Base-by-base conservation (phyloP, 2,113 vertebrate genomes). In the Sphaerodactylus townsendi region DNA sequence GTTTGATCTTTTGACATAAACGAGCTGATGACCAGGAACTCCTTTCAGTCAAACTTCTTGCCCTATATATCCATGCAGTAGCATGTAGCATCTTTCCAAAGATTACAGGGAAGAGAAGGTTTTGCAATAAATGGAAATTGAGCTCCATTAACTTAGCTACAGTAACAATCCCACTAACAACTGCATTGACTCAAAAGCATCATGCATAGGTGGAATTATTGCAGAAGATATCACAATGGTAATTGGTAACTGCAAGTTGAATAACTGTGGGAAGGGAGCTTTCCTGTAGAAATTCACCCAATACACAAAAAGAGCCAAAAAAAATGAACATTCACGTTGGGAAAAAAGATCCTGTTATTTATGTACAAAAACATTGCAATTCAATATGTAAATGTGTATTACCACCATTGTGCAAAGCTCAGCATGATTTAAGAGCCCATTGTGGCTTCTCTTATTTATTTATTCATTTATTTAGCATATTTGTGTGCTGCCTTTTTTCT, bases 1-100 rank as follows among this genome's bases (percentile, higher is more conserved):
- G 33, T 1, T 6, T 2, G 1, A 2, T 46, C 1, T 35, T 1
- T 3, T 70, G 6, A 15, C 23, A 19, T 10, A 33, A 15, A 1
- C 1, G 50, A 50, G 28, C 25, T 46, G 41, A 68, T 79, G 9
- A 48, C 39, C n/a, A 77, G 72, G 41, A 8, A 13, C 62, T 10
- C 14, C 2, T 37, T 8, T 65, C n/a, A 17, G 17, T 69, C 46
- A 69, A 2, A 39, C 8, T 21, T 80, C 2, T 56, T 39, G 65
- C 7, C 21, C 6, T 37, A 25, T 30, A 11, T 25, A 35, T 62
- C 39, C 5, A 15, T 33, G 7, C 35, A 11, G 10, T 62, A 48
- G 30, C 37, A 73, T 44, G n/a, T n/a, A n/a, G n/a, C 35, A 1
- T 10, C 59, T 73, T 82, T 44, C 17, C 14, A 1, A 35, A n/a